phyloP scores from a whole-genome alignment of 2,888 invertebrate genomes.

The Cantharis rustica region DNA sequence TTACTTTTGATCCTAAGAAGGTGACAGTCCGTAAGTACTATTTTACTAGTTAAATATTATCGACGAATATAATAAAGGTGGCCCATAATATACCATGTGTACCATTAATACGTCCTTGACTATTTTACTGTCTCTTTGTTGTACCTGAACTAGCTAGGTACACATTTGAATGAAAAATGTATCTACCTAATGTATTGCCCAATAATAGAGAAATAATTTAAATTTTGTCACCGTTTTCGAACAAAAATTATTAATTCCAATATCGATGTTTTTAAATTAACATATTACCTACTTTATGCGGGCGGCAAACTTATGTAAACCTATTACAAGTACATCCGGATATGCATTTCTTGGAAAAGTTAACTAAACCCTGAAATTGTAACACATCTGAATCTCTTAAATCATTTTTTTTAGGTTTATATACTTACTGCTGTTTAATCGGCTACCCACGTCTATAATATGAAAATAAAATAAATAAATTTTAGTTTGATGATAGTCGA shows the following conservation, averaged over 20 bases:
- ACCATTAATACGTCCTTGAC: conserved; percentile 13
- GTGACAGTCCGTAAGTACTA: conserved; percentile 91
- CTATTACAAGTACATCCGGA: background rate
- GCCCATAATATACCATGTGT: background rate
- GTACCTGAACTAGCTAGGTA: background rate
- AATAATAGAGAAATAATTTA: background rate
- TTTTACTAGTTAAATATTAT: conserved; percentile 3
- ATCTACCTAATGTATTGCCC: background rate
- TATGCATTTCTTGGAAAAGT: background rate
- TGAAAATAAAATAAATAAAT: too few relatives aligned
- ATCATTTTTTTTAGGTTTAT: background rate
- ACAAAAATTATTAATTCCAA: background rate
- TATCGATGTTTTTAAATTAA: background rate
- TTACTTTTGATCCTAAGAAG: conserved; percentile 82
- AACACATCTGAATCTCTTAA: background rate
- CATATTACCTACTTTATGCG: too few relatives aligned
- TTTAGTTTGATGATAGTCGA: too few relatives aligned
- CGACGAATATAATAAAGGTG: conserved; percentile 1
- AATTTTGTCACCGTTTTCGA: background rate
- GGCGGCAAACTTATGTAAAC: background rate
- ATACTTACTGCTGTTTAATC: too few relatives aligned
- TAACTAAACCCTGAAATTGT: background rate
- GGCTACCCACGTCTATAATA: too few relatives aligned
- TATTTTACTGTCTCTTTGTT: conserved; percentile 12
- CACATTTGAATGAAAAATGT: background rate